Evolutionary conservation across 2,888 invertebrate genomes (phyloP), one percentile per base, ranked within the genome.

Genomic region (Thyatira batis): DNA sequence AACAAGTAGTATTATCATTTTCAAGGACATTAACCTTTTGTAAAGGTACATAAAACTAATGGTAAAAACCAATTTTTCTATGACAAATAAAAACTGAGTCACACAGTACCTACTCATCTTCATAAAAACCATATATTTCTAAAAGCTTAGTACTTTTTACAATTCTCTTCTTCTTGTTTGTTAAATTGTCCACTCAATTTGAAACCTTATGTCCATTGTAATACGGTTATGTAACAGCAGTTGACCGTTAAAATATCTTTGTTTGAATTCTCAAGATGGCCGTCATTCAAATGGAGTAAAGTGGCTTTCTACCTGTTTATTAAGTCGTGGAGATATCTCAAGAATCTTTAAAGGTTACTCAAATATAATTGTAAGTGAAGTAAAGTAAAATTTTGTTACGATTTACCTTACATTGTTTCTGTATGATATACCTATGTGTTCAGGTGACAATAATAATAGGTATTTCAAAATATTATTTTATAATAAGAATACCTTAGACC

Each of bases 251-350:
- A 45, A 44, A 43, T 58, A 60, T 60, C 13, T 17, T 39, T 39
- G 39, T 39, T 39, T 2, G 17, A 39, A 39, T n/a, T 39, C 17
- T 17, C 1, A 39, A 39, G 17, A 39, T 17, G 8, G 39, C 13
- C 39, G 69, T 67, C 65, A 68, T 63, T 67, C 58, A 52, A 62
- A 65, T 53, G 54, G 55, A 53, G 58, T 62, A 39, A 17, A 74
- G 67, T 69, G 68, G 65, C 64, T 69, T 66, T 67, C 62, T 67
- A 63, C 56, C 67, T 76, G 71, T 73, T 72, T 73, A 76, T 77
- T 76, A 72, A 63, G 20, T 28, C 39, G 13, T 44, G 25, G 27
- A 51, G 51, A 51, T 51, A 30, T 51, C 28, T 51, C 45, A 27
- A 51, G 23, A 51, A 45, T 28, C 45, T 44, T 27, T 11, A 20